Conservation (phyloP, 2,113 vertebrate genomes). For the Pedionomus torquatus region DNA sequence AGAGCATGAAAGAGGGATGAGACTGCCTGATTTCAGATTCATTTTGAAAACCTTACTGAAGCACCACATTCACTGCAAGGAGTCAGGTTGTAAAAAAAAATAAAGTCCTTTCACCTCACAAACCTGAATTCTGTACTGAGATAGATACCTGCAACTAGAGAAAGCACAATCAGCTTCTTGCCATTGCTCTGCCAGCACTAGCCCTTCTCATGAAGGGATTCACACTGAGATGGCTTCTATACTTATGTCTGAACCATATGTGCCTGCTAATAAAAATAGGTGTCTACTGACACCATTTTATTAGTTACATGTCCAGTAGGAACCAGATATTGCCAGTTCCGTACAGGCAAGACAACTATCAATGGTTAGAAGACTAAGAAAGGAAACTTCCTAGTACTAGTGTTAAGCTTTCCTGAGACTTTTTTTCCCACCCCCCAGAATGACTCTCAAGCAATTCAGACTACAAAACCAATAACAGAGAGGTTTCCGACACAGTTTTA, state of each 20-base stretch:
- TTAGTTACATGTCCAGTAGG: background rate
- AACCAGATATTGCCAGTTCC: background rate
- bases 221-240: background rate
- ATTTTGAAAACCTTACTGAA: background rate
- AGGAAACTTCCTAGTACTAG: background rate
- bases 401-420: background rate
- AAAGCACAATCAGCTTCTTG: background rate
- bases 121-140: background rate
- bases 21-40: background rate
- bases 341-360: background rate
- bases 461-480: fast-evolving
- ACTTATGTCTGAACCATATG: background rate
- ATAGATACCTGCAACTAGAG: background rate
- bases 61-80: background rate
- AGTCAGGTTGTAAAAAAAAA: background rate
- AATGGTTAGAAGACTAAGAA: background rate
- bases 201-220: background rate
- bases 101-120: background rate
- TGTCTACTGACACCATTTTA: background rate
- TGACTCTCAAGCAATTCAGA: background rate
- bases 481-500: background rate
- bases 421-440: background rate
- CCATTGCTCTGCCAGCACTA: background rate
- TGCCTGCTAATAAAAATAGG: background rate
- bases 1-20: background rate